Conservation (phyloP, 2,113 vertebrate genomes). For the Spea bombifrons region DNA sequence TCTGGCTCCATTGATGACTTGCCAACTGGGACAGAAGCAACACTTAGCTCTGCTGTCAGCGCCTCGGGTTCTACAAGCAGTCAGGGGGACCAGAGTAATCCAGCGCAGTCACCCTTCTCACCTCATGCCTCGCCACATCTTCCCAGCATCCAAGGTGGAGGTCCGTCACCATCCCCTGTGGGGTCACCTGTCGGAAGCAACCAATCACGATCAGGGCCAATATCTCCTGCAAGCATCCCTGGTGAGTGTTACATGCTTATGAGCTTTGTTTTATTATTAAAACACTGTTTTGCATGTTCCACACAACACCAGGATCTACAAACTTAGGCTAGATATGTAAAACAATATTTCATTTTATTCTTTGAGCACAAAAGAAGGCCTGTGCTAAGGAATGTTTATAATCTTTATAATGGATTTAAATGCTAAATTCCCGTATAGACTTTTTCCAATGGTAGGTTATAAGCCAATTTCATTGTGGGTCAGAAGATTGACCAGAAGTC, state of each 20-base stretch:
- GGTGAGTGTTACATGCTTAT: constrained; percentile 63
- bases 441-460: no score
- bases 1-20: constrained; percentile 95
- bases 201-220: constrained; percentile 90
- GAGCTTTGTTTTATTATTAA: not conserved
- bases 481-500: no score
- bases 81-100: constrained; percentile 88
- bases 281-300: no score
- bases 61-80: constrained; percentile 82
- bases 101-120: constrained; percentile 91
- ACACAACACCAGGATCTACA: no score
- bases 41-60: constrained; percentile 79
- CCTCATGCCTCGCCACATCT: constrained; percentile 92
- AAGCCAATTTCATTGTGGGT: no score
- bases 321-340: no score
- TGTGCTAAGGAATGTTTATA: no score
- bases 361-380: no score
- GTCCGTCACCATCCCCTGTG: constrained; percentile 88
- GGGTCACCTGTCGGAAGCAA: constrained; percentile 89
- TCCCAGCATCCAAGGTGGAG: constrained; percentile 84
- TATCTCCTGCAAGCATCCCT: constrained; percentile 86
- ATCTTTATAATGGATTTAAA: no score
- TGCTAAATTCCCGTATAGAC: no score
- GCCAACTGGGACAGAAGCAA: constrained; percentile 88
- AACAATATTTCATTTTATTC: no score